These are phyloP conservation scores for Trichonephila inaurata DNA, from an alignment of 1,140 invertebrate genomes.

Conservation along the genomic window DNA sequence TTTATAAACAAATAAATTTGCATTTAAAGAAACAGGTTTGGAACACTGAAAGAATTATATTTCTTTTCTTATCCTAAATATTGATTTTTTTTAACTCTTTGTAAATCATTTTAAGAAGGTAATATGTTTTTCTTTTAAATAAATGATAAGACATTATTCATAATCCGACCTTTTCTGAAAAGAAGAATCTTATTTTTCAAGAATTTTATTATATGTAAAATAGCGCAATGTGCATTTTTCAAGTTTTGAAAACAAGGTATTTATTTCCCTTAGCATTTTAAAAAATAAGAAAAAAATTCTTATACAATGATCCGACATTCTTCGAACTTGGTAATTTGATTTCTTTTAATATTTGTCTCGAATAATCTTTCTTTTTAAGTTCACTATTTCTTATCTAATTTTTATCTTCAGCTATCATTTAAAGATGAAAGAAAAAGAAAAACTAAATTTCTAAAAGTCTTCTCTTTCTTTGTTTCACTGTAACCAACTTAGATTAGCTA, in stretches of 20 bases:
- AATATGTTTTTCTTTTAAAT: slow-evolving; percentile 4
- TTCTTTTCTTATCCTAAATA: not conserved
- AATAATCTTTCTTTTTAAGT: not conserved
- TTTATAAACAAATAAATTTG: not conserved
- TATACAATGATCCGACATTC: not conserved
- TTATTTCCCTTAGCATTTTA: not conserved
- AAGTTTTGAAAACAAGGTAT: not conserved
- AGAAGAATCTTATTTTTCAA: not conserved
- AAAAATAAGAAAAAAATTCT: not conserved
- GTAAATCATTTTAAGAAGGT: slow-evolving; percentile 1
- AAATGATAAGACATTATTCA: slow-evolving; percentile 14
- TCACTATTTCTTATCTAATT: not conserved
- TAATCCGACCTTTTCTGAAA: not conserved
- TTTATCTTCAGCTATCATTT: not conserved
- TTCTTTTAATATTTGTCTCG: not conserved
- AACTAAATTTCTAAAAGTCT: not conserved
- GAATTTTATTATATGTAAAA: not conserved
- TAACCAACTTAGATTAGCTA: not conserved
- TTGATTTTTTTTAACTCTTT: too few species aligned
- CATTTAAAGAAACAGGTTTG: not conserved
- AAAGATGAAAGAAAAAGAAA: slow-evolving; percentile 28
- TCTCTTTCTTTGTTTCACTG: slow-evolving; percentile 23
- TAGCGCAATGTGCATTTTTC: not conserved
- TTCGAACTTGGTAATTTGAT: not conserved
- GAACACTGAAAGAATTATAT: not conserved